Base-by-base conservation (phyloP, 2,113 vertebrate genomes). In the Paedocypris sp. region DNA sequence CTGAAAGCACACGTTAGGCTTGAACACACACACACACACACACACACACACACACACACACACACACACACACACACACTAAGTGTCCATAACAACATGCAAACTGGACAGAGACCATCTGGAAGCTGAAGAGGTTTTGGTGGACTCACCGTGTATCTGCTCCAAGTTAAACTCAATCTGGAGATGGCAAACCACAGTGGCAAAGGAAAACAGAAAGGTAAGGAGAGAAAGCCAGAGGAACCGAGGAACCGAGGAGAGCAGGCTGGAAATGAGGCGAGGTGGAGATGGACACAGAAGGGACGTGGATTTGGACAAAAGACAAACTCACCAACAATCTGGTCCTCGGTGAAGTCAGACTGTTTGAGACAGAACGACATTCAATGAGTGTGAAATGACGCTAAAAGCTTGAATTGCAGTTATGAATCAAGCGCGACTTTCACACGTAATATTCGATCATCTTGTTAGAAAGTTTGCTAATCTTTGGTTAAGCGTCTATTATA, bases 331-430 rank as follows among this genome's bases (percentile, higher is more conserved):
- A 82, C 47, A 20, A 92, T 88, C 76, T 95, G 92, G 66, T 94
- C 92, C 78, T 95, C 92, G 39, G 86, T 76, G 85, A 93, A 93
- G 76, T 95, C 92, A 73, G 88, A 90, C 92, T 95, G 88, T 79
- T 77, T 52, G 79, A 73, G 60, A 82, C 70, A 79, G 75, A 68
- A 20, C 56, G 41, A 65, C 60, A 54, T 39, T 54, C 8, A 58
- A 38, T 60, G 50, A 47, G 8, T 28, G 33, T 46, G 49, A 49
- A 57, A 38, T 61, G 47, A 50, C 11, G 33, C 32, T n/a, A 25
- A 26, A 6, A 53, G 36, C 52, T n/a, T n/a, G n/a, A n/a, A n/a
- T n/a, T n/a, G 31, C 38, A 42, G 48, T 31, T 51, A 6, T 31
- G 54, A 41, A 29, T 29, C 15, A 41, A 28, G 43, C 22, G 54